phyloP scores from a whole-genome alignment of 1,140 invertebrate species.

The Palaemon carinicauda region DNA sequence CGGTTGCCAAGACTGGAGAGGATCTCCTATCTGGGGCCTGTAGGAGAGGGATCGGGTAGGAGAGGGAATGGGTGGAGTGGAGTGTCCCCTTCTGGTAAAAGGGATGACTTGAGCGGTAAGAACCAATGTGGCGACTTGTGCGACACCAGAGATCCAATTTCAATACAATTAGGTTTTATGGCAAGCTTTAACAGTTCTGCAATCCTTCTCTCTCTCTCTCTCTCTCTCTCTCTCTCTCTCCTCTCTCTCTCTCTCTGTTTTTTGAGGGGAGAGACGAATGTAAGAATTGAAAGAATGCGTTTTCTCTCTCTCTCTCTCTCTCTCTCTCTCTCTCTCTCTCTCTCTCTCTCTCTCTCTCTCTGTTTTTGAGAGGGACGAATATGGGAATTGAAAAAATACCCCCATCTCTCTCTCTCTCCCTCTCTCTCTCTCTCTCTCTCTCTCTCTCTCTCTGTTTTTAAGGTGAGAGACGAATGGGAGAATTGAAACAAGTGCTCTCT shows the following conservation, averaged over 20 bases:
- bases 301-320: not conserved
- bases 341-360: not conserved
- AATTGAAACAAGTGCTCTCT: too few relatives aligned
- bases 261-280: not conserved
- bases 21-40: too few relatives aligned
- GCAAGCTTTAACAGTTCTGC: constrained; percentile 4
- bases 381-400: too few relatives aligned
- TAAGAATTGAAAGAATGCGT: not conserved
- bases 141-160: constrained; percentile 33
- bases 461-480: too few relatives aligned
- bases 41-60: not conserved
- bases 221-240: too few relatives aligned
- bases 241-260: not conserved
- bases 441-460: not conserved
- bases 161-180: constrained; percentile 51
- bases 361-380: too few relatives aligned
- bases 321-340: too few relatives aligned
- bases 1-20: too few relatives aligned
- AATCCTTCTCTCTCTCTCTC: not conserved
- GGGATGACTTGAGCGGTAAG: not conserved
- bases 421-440: not conserved
- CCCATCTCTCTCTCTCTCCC: not conserved
- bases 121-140: not conserved
- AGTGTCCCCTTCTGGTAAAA: not conserved
- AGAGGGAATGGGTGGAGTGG: not conserved